These are phyloP conservation scores for Heteractis magnifica DNA, from an alignment of 92 coral and sea anemone species.

Conservation along the genomic window DNA sequence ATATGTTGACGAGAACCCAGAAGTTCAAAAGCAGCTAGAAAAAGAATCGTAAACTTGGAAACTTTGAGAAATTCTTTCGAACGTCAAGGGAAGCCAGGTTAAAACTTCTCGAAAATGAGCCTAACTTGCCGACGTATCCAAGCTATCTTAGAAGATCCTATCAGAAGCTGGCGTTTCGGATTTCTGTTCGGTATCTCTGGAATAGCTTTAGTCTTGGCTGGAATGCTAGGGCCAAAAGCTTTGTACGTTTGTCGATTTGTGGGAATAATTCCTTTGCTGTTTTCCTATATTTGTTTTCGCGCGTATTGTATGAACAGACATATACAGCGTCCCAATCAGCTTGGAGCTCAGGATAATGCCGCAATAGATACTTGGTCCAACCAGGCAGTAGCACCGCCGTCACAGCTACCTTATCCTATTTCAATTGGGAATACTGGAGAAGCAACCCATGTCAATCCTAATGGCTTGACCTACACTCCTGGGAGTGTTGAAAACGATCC, in stretches of 20 bases:
- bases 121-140: neutral
- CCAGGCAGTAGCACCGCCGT: neutral
- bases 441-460: neutral
- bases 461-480: neutral
- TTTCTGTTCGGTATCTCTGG: neutral
- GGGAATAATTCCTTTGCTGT: neutral
- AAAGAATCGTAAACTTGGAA: neutral
- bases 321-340: neutral
- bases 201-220: neutral
- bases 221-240: neutral
- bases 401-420: neutral
- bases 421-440: neutral
- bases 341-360: neutral
- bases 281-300: neutral
- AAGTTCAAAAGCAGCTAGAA: neutral
- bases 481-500: neutral
- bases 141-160: neutral
- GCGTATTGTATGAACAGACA: neutral
- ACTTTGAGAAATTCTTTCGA: neutral
- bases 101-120: neutral
- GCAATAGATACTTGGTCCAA: neutral
- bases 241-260: neutral
- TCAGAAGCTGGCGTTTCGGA: neutral
- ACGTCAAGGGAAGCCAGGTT: neutral
- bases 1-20: neutral